phyloP scores from a whole-genome alignment of 2,113 vertebrate genomes.

The Salvelinus fontinalis region DNA sequence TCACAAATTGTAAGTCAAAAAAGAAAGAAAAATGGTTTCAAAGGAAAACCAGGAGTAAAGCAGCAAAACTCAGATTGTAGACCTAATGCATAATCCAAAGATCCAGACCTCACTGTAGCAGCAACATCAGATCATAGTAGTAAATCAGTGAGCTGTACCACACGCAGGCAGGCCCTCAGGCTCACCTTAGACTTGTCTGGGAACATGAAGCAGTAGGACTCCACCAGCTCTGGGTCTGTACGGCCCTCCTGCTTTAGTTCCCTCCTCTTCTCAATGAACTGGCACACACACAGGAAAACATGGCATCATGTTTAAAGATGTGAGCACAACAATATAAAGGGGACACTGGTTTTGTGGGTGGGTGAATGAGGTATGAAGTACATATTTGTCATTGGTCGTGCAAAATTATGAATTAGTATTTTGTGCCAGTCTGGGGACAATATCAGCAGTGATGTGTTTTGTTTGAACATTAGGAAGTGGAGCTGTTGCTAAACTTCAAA shows the following conservation, averaged over 20 bases:
- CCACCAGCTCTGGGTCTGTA: conserved; percentile 86
- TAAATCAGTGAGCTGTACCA: too few relatives aligned
- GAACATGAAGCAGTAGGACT: conserved; percentile 89
- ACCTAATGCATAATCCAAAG: background rate
- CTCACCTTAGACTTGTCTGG: conserved; percentile 86
- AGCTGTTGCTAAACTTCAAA: too few relatives aligned
- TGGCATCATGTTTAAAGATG: background rate
- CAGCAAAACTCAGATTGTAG: background rate
- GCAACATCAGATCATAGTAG: too few relatives aligned
- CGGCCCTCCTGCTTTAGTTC: conserved; percentile 89
- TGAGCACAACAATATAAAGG: background rate
- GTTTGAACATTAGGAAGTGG: too few relatives aligned
- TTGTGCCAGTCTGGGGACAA: too few relatives aligned
- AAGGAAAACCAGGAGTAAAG: background rate
- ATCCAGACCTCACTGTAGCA: too few relatives aligned
- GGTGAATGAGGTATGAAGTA: too few relatives aligned
- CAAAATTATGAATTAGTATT: too few relatives aligned
- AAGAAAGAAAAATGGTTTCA: background rate
- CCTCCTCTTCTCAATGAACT: conserved; percentile 94
- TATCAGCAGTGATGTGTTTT: too few relatives aligned
- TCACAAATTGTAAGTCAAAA: background rate
- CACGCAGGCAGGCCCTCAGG: background rate
- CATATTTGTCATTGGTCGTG: too few relatives aligned
- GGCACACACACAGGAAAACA: background rate
- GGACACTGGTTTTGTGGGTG: background rate